Evolutionary conservation across 2,888 invertebrate genomes (phyloP).

Genomic region (Molanna angustata): DNA sequence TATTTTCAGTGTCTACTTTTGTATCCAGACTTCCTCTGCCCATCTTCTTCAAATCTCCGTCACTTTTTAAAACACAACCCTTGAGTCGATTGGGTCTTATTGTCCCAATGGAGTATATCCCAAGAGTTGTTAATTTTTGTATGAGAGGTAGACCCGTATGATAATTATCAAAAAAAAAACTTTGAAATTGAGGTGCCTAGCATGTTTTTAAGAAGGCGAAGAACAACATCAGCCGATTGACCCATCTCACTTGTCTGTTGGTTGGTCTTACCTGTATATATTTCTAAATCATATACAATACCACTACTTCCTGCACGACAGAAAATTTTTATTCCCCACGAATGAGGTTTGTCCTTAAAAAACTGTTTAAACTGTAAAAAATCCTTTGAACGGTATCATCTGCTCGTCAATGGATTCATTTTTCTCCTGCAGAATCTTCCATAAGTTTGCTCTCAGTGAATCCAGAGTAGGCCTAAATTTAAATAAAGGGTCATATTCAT

Average conservation of each 20-base stretch:
- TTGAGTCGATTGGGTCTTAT: neutral
- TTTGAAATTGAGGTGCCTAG: neutral
- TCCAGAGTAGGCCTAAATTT: neutral
- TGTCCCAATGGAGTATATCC: neutral
- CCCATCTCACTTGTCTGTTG: neutral
- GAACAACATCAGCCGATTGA: neutral
- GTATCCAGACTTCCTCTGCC: neutral
- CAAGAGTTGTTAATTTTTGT: neutral
- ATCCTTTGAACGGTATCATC: neutral
- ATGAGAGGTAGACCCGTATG: neutral
- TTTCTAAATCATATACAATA: neutral
- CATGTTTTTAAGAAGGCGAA: neutral
- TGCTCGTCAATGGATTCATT: neutral
- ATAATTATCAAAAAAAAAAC: too few relatives aligned
- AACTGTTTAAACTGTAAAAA: neutral
- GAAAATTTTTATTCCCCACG: neutral
- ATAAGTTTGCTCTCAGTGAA: neutral
- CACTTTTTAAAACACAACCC: neutral
- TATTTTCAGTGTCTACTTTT: neutral
- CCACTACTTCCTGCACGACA: neutral
- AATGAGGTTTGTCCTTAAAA: neutral
- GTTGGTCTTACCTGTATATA: neutral
- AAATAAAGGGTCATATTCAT: neutral
- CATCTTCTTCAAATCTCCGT: neutral
- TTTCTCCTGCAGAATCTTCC: neutral